Percentiles rank a stretch among this genome's conserved stretches.
Evolutionary conservation across 2,888 invertebrate genomes (phyloP).

Genomic region (Aphodius granarius): DNA sequence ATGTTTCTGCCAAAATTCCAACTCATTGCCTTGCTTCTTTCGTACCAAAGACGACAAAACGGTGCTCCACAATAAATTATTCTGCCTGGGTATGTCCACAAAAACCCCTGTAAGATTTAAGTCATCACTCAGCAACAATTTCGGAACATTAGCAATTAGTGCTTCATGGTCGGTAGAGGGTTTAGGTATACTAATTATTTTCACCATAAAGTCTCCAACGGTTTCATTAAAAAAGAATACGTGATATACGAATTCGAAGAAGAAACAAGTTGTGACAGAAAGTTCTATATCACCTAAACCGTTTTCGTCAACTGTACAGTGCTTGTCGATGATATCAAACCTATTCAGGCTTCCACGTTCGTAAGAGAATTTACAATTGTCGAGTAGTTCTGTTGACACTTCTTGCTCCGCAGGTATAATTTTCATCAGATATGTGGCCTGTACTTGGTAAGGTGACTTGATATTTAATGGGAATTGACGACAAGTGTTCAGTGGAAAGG

Average conservation of each 20-base stretch:
- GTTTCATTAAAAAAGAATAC: background rate
- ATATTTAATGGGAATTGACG: background rate
- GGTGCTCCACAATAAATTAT: background rate
- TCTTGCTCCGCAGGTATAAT: background rate
- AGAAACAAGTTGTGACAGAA: background rate
- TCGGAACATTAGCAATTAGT: background rate
- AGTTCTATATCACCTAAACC: background rate
- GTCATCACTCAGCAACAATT: background rate
- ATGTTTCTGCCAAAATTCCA: background rate
- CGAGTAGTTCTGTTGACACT: too few relatives aligned
- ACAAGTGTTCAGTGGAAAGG: background rate
- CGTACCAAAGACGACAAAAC: background rate
- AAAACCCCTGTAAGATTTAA: background rate
- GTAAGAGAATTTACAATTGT: background rate
- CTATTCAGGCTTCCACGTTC: background rate
- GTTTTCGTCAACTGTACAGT: background rate
- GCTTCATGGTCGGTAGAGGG: background rate
- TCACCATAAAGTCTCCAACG: background rate
- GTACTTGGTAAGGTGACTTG: conserved; percentile 2
- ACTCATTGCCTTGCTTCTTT: background rate
- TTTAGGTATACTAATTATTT: background rate
- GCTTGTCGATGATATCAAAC: background rate
- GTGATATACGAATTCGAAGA: background rate
- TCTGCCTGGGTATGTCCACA: background rate
- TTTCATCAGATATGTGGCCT: background rate